phyloP scores from a whole-genome alignment of 2,797 vertebrate genomes.

The Gypaetus barbatus region DNA sequence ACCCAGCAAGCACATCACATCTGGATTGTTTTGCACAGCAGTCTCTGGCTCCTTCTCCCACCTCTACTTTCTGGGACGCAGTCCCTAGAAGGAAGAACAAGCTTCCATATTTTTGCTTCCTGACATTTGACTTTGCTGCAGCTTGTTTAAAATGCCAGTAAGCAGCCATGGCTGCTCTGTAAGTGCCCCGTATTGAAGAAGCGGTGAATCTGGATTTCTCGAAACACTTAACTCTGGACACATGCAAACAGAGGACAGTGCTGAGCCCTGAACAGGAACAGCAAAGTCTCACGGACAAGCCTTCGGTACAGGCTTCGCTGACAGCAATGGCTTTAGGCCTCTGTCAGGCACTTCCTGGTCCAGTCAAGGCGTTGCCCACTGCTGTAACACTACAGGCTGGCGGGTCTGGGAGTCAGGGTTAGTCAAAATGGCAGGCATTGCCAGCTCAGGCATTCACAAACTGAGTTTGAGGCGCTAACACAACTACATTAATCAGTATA shows the following conservation, averaged over 20 bases:
- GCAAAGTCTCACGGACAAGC: background rate
- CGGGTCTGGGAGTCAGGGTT: background rate
- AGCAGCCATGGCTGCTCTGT: background rate
- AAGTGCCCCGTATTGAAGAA: background rate
- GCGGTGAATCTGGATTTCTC: background rate
- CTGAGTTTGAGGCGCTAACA: rapidly evolving
- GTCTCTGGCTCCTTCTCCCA: background rate
- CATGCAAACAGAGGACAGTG: background rate
- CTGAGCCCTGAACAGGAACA: background rate
- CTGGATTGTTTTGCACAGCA: background rate
- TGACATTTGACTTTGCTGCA: background rate
- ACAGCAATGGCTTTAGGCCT: background rate
- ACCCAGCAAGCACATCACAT: background rate
- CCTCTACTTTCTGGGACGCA: background rate
- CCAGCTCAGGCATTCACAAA: too few species aligned
- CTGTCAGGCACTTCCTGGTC: background rate
- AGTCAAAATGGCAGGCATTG: background rate
- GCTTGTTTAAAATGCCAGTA: background rate
- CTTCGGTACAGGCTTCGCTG: rapidly evolving
- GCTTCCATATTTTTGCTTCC: background rate
- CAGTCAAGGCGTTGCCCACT: rapidly evolving
- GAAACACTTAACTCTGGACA: background rate
- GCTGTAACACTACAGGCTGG: rapidly evolving
- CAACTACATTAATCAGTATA: too few species aligned
- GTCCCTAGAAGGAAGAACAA: background rate